Evolutionary conservation across 2,888 invertebrate species (phyloP), one percentile per base, ranked within the genome.

Genomic region (Hofmannophila pseudospretella): DNA sequence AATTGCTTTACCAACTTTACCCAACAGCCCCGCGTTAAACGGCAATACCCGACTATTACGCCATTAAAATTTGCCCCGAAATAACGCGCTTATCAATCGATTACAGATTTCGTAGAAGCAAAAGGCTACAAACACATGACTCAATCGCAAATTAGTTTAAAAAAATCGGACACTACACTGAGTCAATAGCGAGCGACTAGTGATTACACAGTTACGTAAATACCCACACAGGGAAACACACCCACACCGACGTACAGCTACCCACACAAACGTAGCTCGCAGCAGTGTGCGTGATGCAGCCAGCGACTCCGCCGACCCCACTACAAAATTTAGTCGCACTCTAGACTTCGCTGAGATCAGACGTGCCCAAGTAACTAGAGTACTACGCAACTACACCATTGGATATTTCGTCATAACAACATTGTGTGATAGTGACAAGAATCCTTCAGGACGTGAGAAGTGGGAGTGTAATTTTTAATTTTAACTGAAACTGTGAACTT

Each of bases 141-240:
- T 84, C 86, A 86, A 84, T 74, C 52, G 58, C 49, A 60, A 80
- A 77, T 79, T 75, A 75, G 69, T 68, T 73, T 11, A 71, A 81
- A 84, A 76, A 85, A 79, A 77, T 72, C 67, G 67, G 73, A 72
- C 72, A 68, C 68, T 67, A 71, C 70, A 73, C 72, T 81, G 81
- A 82, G 61, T 81, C 80, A 82, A 81, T 73, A 78, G 57, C 60
- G 60, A 66, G n/a, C 58, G 52, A 52, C 55, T 62, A 72, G 59
- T 74, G 76, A 81, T 84, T 82, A 84, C 76, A 78, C 69, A 67
- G 55, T 86, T 86, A 86, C 85, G 84, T 86, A 86, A 86, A 82
- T 67, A 68, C 44, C 55, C 58, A 45, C 60, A 58, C 59, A 54
- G 12, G 25, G 30, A 28, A 25, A 26, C 11, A 13, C 48, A 62